Conservation (phyloP, 2,888 invertebrate genomes). For the Molorchus minor region DNA sequence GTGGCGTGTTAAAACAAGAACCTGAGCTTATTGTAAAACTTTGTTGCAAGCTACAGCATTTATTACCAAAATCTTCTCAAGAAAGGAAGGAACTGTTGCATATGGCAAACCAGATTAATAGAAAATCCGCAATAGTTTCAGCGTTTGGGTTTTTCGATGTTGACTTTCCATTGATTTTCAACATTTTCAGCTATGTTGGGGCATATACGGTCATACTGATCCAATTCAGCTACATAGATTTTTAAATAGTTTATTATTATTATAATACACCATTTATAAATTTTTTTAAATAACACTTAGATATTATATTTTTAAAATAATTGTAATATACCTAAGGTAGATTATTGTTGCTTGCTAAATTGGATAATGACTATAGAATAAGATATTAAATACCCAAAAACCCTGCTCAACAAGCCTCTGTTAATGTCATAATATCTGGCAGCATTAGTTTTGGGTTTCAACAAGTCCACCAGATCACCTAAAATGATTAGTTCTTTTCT, state of each 20-base stretch:
- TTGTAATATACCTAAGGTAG: too few species aligned
- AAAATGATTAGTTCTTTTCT: constrained; percentile 33
- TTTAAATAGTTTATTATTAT: too few species aligned
- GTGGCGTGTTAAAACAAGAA: constrained; percentile 31
- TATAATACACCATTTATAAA: too few species aligned
- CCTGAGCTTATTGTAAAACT: constrained; percentile 22
- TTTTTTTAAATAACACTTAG: too few species aligned
- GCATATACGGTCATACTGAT: constrained; percentile 37
- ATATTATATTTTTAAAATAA: too few species aligned
- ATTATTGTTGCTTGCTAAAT: constrained; percentile 33
- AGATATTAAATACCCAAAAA: constrained; percentile 34
- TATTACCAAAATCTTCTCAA: constrained; percentile 26
- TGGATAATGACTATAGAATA: constrained; percentile 38
- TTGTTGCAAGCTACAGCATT: constrained; percentile 34
- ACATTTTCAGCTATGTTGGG: constrained; percentile 33
- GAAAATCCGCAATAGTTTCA: constrained; percentile 26
- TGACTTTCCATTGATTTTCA: constrained; percentile 34
- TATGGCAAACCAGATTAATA: constrained; percentile 31
- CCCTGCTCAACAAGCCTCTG: constrained; percentile 30
- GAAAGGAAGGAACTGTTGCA: constrained; percentile 35
- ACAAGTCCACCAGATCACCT: constrained; percentile 33
- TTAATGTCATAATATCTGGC: constrained; percentile 35
- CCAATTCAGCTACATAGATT: constrained; percentile 37
- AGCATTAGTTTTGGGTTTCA: constrained; percentile 34
- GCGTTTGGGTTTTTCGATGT: constrained; percentile 36